A percentile compares a stretch with the other conserved stretches of the same genome.
Evolutionary conservation across 1,140 invertebrate genomes (phyloP).

Genomic region (Drosophila guanche): DNA sequence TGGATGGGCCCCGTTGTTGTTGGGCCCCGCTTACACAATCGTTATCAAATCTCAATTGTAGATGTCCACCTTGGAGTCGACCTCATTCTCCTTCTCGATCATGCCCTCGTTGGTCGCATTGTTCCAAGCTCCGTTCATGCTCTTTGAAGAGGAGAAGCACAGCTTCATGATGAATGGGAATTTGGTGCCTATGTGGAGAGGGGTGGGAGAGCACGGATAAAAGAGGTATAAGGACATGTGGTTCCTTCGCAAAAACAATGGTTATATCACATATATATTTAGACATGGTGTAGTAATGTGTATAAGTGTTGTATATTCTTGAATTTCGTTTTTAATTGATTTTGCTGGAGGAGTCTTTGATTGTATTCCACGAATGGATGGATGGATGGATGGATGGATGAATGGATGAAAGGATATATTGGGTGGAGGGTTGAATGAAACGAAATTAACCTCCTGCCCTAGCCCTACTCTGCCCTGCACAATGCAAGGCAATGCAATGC

Average conservation of each 20-base stretch:
- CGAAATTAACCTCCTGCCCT: slow-evolving; percentile 8
- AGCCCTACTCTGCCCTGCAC: no score
- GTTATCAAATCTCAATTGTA: slow-evolving; percentile 83
- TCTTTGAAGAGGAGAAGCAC: slow-evolving; percentile 95
- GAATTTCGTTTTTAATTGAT: slow-evolving; percentile 76
- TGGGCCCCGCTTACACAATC: slow-evolving; percentile 70
- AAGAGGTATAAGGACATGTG: slow-evolving; percentile 29
- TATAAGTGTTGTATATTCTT: slow-evolving; percentile 82
- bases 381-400: neutral
- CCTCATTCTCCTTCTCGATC: slow-evolving; percentile 83
- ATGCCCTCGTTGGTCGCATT: slow-evolving; percentile 83
- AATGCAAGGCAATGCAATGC: no score
- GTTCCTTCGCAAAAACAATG: slow-evolving; percentile 38
- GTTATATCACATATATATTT: slow-evolving; percentile 46
- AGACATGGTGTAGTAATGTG: slow-evolving; percentile 72
- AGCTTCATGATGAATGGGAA: slow-evolving; percentile 99
- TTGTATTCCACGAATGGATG: slow-evolving; percentile 28
- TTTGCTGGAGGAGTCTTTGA: slow-evolving; percentile 57
- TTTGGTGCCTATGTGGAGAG: slow-evolving; percentile 90
- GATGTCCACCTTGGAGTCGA: slow-evolving; percentile 73
- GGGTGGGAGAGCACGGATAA: slow-evolving; percentile 14
- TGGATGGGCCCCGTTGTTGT: slow-evolving; percentile 23
- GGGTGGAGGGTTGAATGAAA: slow-evolving; percentile 31
- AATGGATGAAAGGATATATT: neutral
- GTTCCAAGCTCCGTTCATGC: slow-evolving; percentile 85